Conservation (phyloP, 2,888 invertebrate genomes). For the Scrobipalpa costella region DNA sequence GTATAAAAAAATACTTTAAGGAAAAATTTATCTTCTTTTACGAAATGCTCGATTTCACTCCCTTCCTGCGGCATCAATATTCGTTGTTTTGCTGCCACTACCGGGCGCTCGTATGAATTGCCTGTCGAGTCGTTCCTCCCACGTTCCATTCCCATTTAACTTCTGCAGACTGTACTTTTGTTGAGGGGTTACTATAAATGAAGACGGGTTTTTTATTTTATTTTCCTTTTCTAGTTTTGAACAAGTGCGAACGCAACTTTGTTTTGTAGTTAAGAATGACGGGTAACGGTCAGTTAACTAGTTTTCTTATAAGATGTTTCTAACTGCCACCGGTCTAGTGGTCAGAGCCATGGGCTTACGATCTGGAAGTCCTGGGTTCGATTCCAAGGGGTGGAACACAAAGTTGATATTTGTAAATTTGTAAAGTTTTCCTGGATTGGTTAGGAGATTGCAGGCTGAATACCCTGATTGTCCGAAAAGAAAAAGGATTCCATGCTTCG, state of each 20-base stretch:
- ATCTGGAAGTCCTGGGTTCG: too few species aligned
- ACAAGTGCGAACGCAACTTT: slow-evolving; percentile 6
- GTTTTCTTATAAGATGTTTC: slow-evolving; percentile 6
- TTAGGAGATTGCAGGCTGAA: too few species aligned
- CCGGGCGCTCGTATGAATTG: slow-evolving; percentile 24
- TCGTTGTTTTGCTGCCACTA: slow-evolving; percentile 24
- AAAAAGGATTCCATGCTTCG: too few species aligned
- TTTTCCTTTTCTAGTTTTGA: neutral
- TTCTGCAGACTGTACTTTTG: slow-evolving; percentile 25
- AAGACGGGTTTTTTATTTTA: slow-evolving; percentile 13
- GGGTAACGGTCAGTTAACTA: neutral
- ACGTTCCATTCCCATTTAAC: slow-evolving; percentile 25
- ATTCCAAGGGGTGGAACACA: too few species aligned
- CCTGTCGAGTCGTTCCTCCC: slow-evolving; percentile 23
- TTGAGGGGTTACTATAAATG: slow-evolving; percentile 22
- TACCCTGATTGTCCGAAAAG: too few species aligned
- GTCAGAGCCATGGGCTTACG: too few species aligned
- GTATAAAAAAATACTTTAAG: too few species aligned
- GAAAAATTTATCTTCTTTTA: too few species aligned
- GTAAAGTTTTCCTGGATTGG: too few species aligned
- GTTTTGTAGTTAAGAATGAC: slow-evolving; percentile 1
- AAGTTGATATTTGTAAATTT: too few species aligned
- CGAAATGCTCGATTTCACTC: neutral
- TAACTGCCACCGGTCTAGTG: too few species aligned
- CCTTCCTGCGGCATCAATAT: neutral